Evolutionary conservation across 2,888 invertebrate species (phyloP).

Genomic region (Yponomeuta malinellus): DNA sequence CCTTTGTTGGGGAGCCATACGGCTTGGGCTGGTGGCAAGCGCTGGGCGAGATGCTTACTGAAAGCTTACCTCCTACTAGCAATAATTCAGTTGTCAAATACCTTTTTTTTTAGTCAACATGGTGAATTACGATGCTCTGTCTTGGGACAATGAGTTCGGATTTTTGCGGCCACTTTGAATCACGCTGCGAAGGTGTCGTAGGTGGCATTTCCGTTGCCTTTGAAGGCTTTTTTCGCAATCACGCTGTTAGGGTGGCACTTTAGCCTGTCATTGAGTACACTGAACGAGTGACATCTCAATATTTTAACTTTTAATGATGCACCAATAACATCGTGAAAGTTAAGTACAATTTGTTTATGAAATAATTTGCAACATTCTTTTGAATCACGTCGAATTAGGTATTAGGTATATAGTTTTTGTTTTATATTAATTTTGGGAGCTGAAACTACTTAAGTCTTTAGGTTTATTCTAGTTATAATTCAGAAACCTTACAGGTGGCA

Average conservation of each 20-base stretch:
- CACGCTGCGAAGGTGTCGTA: slow-evolving; percentile 42
- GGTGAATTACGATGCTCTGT: slow-evolving; percentile 63
- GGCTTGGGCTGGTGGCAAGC: slow-evolving; percentile 36
- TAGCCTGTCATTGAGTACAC: neutral
- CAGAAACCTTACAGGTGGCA: no score
- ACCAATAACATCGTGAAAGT: neutral
- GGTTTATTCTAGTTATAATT: no score
- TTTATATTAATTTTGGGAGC: no score
- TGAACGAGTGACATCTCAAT: neutral
- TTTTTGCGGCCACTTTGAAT: slow-evolving; percentile 62
- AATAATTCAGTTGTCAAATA: slow-evolving; percentile 77
- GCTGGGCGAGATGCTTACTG: slow-evolving; percentile 53
- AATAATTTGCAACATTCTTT: no score
- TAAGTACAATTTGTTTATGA: no score
- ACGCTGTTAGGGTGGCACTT: slow-evolving; percentile 25
- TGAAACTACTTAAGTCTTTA: no score
- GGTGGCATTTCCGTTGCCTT: slow-evolving; percentile 67
- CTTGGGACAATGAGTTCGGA: slow-evolving; percentile 59
- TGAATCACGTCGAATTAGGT: no score
- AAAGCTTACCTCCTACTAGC: slow-evolving; percentile 52
- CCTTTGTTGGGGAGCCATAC: slow-evolving; percentile 53
- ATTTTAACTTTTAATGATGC: neutral
- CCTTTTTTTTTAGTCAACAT: slow-evolving; percentile 46
- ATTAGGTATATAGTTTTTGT: no score
- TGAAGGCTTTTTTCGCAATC: neutral